phyloP scores from a whole-genome alignment of 1,140 invertebrate species.

The Drosophila micromelanica region DNA sequence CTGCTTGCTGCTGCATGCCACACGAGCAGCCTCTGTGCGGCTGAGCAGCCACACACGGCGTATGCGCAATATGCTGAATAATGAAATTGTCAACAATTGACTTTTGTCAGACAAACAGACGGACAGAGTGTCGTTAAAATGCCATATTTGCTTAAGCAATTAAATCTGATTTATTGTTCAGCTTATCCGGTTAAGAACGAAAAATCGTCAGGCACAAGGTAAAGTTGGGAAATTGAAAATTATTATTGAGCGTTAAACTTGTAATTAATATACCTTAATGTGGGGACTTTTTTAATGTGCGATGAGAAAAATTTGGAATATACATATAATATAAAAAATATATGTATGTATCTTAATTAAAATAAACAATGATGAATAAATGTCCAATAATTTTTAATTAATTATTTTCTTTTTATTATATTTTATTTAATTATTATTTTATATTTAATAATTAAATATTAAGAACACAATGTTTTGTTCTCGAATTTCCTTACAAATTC shows the following conservation, averaged over 20 bases:
- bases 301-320: too few species aligned
- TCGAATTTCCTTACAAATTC: not conserved
- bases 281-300: too few species aligned
- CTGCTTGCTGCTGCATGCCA: conserved; percentile 51
- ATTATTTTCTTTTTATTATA: too few species aligned
- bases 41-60: conserved; percentile 41
- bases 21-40: conserved; percentile 33
- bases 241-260: not conserved
- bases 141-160: conserved; percentile 17
- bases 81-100: conserved; percentile 80
- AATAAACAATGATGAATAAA: too few species aligned
- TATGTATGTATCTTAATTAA: too few species aligned
- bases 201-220: conserved; percentile 1
- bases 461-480: not conserved
- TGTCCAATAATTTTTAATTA: too few species aligned
- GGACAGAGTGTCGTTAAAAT: conserved; percentile 15
- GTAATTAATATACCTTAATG: not conserved
- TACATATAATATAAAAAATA: too few species aligned
- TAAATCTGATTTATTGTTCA: conserved; percentile 29
- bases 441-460: not conserved
- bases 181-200: conserved; percentile 22
- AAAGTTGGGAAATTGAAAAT: conserved; percentile 13
- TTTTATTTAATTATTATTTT: too few species aligned
- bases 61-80: conserved; percentile 75
- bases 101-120: conserved; percentile 28